Evolutionary conservation across 64 coral and sea anemone genomes (phyloP), one percentile per base, ranked within the genome.

Genomic region (Stichodactyla mertensii): DNA sequence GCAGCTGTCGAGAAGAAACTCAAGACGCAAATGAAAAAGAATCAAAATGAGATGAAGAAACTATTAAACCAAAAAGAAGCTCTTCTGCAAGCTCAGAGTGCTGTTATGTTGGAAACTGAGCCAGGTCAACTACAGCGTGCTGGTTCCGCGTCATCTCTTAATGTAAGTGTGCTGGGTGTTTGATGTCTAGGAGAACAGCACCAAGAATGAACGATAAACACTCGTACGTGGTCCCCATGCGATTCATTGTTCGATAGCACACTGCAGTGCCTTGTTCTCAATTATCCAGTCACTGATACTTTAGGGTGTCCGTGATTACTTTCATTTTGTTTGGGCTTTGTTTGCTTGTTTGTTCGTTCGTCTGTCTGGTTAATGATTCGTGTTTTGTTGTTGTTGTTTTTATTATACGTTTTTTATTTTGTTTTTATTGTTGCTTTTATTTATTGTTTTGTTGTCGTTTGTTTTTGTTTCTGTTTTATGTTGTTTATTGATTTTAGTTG

Each of bases 11-110:
- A 99, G 59, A 99, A 99, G 67, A 99, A 99, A 67, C 89, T 99
- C 23, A 99, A 99, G 83, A 99, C 93, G 20, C 97, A 99, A 88
- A 99, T 99, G 97, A 99, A 99, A 64, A 99, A 95, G 52, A 99
- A 99, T 52, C 97, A 99, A 51, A 99, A 90, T 70, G 97, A 99
- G 70, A 99, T 99, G 97, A 99, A 99, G 77, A 99, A 99, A 83
- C 66, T 99, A 20, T 88, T 99, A n/a, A 99, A 93, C 81, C 93
- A 94, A 55, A 99, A 93, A 55, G 97, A 99, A 78, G 93, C 97
- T 7, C 86, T 93, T 74, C 88, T 96, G 9, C 94, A 96, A 61
- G 94, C 91, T 55, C 94, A 96, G 86, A 87, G 80, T 69, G 94
- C 67, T 57, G 55, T 83, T 8, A 87, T 84, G 62, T 86, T 87